These are phyloP conservation scores for Chymomyza amoena DNA, from an alignment of 2,888 invertebrate species.

Conservation along the genomic window DNA sequence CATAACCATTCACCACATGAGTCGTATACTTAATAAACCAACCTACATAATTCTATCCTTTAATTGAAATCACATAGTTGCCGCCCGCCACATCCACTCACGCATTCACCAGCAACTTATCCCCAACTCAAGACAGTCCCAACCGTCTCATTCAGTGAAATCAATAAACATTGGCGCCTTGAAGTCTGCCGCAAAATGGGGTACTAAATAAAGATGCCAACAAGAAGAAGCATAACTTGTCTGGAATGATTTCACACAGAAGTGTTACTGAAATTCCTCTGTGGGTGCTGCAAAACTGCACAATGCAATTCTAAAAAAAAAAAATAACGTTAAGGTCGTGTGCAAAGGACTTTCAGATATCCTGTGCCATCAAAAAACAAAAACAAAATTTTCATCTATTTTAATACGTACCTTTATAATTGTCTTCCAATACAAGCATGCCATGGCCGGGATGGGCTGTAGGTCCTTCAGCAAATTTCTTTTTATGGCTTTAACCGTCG, in stretches of 20 bases:
- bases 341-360: no score
- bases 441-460: no score
- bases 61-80: not conserved
- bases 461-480: no score
- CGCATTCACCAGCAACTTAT: not conserved
- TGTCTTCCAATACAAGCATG: no score
- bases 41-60: not conserved
- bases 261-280: not conserved
- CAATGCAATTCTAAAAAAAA: not conserved
- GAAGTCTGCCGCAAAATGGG: conserved; percentile 24
- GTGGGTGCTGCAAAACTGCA: not conserved
- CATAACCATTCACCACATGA: not conserved
- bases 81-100: not conserved
- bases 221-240: not conserved
- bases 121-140: not conserved
- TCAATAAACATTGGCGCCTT: conserved; percentile 35
- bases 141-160: conserved; percentile 12
- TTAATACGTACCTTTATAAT: no score
- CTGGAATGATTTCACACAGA: not conserved
- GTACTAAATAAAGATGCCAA: not conserved
- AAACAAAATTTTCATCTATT: no score
- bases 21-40: not conserved
- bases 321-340: no score
- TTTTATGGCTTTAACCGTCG: no score
- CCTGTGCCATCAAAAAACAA: no score